phyloP scores from a whole-genome alignment of 2,113 vertebrate species.

The Neopipo cinnamomea region DNA sequence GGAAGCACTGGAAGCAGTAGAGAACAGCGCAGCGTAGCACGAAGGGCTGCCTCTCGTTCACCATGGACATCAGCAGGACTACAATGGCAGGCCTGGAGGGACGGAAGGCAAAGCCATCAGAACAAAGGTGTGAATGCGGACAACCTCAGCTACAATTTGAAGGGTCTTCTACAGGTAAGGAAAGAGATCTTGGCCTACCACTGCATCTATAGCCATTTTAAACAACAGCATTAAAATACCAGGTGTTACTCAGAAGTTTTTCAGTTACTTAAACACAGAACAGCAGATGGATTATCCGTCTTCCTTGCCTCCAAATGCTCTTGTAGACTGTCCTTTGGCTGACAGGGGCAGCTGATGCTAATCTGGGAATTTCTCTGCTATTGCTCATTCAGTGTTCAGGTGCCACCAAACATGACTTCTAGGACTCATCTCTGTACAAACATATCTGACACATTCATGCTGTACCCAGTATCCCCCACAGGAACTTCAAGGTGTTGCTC shows the following conservation, averaged over 20 bases:
- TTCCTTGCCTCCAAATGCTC: neutral
- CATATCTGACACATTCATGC: neutral
- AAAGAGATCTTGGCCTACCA: neutral
- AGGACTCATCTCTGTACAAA: neutral
- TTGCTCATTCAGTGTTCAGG: neutral
- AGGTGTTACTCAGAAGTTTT: neutral
- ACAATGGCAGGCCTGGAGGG: constrained; percentile 90
- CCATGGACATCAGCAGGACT: constrained; percentile 98
- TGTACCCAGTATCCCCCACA: rapidly evolving
- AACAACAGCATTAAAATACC: neutral
- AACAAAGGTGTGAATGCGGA: neutral
- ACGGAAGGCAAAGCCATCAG: neutral
- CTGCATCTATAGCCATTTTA: neutral
- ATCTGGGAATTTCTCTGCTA: neutral
- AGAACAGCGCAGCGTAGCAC: constrained; percentile 96
- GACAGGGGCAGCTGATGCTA: rapidly evolving
- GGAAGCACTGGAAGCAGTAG: constrained; percentile 98
- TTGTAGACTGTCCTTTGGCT: too few species aligned
- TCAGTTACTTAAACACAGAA: neutral
- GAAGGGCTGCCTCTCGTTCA: constrained; percentile 95
- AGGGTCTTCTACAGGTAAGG: rapidly evolving
- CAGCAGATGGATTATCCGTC: rapidly evolving
- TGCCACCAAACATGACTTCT: neutral
- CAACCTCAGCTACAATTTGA: rapidly evolving
- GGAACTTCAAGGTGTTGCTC: neutral